Conservation (phyloP, 2,113 vertebrate genomes). For the Heterocephalus glaber region DNA sequence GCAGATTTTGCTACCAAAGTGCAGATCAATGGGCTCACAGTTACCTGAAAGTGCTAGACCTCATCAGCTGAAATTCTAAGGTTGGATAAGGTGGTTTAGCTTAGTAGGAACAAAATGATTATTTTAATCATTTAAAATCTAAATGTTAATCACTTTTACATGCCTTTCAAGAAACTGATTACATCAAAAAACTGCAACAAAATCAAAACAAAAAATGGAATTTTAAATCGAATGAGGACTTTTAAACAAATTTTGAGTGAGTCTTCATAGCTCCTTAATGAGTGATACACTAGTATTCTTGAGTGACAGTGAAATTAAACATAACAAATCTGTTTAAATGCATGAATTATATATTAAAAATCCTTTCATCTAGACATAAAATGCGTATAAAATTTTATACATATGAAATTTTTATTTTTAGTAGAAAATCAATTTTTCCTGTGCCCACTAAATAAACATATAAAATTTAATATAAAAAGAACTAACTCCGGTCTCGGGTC, state of each 20-base stretch:
- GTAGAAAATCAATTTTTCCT: background rate
- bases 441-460: background rate
- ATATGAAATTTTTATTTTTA: background rate
- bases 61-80: background rate
- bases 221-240: background rate
- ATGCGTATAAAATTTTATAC: background rate
- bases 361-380: background rate
- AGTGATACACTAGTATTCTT: background rate
- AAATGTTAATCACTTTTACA: background rate
- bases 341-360: background rate
- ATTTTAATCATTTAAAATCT: background rate
- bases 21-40: background rate
- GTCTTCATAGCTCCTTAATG: background rate
- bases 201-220: background rate
- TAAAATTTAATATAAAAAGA: constrained; percentile 13
- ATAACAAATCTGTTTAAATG: background rate
- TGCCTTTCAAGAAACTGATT: background rate
- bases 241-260: background rate
- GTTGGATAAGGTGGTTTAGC: background rate
- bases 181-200: background rate
- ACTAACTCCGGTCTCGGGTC: no score
- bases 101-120: background rate
- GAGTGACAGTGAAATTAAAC: background rate
- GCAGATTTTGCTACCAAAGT: background rate
- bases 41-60: background rate